Evolutionary conservation across 2,888 invertebrate genomes (phyloP), one percentile per base, ranked within the genome.

Genomic region (Trissolcus brochymenae): DNA sequence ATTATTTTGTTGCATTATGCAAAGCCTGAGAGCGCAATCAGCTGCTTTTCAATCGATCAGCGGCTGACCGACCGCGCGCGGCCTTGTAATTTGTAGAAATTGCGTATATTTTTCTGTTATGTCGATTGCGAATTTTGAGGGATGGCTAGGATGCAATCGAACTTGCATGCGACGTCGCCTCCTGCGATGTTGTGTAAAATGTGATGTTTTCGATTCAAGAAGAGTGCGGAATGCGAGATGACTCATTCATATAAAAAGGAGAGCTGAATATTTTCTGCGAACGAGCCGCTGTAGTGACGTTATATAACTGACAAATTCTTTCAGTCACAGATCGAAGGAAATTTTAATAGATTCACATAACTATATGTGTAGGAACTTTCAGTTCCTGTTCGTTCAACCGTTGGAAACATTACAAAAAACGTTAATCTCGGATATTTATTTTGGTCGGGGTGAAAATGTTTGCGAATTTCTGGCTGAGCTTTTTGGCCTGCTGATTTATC

Each of bases 301-400:
- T 73, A 73, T 73, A 73, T 65, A 73, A 73, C 65, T 60, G 54
- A 60, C 66, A 54, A 73, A 66, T 73, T 73, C 55, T 66, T 54
- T 21, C 11, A 55, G 50, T 51, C 14, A 49, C 21, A 49, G 43
- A 43, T 55, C 55, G 19, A 51, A 43, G 66, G 19, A 21, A 13
- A 29, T 21, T 65, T 55, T 49, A n/a, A 21, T 29, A 29, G n/a
- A 25, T 54, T 54, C n/a, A 11, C 9, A 14, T 7, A 54, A 54
- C 54, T n/a, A n/a, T n/a, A n/a, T n/a, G n/a, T 43, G 43, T n/a
- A 46, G 46, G 40, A 53, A 13, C 21, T 40, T 61, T 61, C 35
- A 35, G 35, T 35, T 35, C 35, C 35, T 35, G 35, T 11, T 35
- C 11, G 11, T 35, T 35, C 11, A 7, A 35, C 6, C 9, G 11